phyloP scores from a whole-genome alignment of 2,113 vertebrate species.

The Alligator sinensis region DNA sequence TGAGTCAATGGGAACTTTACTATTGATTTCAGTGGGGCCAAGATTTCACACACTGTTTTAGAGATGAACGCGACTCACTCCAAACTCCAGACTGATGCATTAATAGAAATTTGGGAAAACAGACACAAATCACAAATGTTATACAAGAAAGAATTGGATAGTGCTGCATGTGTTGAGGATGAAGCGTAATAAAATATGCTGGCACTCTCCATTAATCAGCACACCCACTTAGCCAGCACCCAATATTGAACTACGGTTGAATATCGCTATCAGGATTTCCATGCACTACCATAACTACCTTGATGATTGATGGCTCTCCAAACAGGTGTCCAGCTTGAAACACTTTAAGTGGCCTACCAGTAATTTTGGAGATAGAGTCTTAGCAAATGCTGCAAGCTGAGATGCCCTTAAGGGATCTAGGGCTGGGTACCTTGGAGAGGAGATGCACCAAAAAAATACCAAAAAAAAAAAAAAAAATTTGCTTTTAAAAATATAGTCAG shows the following conservation, averaged over 20 bases:
- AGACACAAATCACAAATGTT: background rate
- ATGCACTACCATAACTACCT: background rate
- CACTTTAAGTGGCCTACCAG: background rate
- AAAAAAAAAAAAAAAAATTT: background rate
- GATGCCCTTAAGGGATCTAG: background rate
- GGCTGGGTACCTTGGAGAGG: background rate
- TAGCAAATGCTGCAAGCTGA: background rate
- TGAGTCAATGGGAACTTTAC: background rate
- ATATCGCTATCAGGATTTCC: background rate
- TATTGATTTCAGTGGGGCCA: background rate
- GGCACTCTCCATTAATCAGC: background rate
- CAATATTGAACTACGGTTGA: fast-evolving
- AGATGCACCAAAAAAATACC: background rate
- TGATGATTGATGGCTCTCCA: background rate
- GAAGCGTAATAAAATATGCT: background rate
- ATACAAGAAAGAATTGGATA: too few relatives aligned
- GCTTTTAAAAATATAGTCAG: background rate
- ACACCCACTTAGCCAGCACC: background rate
- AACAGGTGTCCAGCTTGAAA: background rate
- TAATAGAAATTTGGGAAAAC: background rate
- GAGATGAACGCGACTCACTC: background rate
- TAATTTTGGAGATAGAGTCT: background rate
- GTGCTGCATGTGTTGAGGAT: background rate
- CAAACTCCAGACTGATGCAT: background rate
- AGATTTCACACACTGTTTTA: background rate